These are phyloP conservation scores for Sinocyclocheilus maitianheensis DNA, from an alignment of 2,113 vertebrate species.

Conservation along the genomic window DNA sequence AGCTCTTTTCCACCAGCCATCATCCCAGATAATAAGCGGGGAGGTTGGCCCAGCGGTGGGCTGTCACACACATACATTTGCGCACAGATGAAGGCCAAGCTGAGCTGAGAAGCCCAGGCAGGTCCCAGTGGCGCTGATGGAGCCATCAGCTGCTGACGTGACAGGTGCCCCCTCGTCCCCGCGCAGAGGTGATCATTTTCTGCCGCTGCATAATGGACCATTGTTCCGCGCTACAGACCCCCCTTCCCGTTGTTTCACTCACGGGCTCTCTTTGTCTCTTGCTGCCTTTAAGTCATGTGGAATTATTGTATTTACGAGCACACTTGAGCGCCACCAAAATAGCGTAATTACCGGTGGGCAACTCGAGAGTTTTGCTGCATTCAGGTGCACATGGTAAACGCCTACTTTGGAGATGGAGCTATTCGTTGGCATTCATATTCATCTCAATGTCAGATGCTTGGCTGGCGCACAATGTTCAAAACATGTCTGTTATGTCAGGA, in stretches of 20 bases:
- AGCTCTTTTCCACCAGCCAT: slow-evolving; percentile 43
- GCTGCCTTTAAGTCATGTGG: not conserved
- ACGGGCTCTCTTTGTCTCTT: slow-evolving; percentile 11
- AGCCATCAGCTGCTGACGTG: slow-evolving; percentile 42
- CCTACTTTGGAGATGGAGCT: not conserved
- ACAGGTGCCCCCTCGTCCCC: slow-evolving; percentile 47
- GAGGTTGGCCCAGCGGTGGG: slow-evolving; percentile 42
- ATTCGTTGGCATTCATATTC: not conserved
- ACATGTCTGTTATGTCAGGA: too few species aligned
- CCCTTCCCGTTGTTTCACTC: slow-evolving; percentile 8
- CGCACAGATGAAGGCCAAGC: not conserved
- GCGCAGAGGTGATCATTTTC: slow-evolving; percentile 54
- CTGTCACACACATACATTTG: slow-evolving; percentile 36
- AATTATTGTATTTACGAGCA: not conserved
- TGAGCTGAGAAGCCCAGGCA: slow-evolving; percentile 25
- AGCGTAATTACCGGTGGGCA: not conserved
- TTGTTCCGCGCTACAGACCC: slow-evolving; percentile 46
- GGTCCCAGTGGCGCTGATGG: slow-evolving; percentile 53
- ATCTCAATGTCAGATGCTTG: not conserved
- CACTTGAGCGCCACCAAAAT: slow-evolving; percentile 8
- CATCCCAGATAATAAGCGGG: slow-evolving; percentile 51
- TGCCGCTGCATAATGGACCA: slow-evolving; percentile 56
- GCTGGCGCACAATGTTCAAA: not conserved
- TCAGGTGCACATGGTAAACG: not conserved
- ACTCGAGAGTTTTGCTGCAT: not conserved